Conservation (phyloP, 2,797 vertebrate species). For the Allobates femoralis region DNA sequence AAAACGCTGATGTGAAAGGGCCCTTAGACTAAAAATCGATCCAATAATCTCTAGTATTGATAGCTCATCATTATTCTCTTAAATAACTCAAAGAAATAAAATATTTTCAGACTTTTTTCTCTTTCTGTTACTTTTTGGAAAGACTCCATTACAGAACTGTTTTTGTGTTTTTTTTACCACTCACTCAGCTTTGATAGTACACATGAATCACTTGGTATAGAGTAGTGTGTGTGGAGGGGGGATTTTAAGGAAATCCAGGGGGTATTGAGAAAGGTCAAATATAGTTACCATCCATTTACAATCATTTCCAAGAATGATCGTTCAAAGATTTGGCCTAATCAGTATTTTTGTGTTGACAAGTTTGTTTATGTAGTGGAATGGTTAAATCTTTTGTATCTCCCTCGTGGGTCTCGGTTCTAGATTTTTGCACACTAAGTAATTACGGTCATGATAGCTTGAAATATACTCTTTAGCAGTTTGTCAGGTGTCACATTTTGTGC, state of each 20-base stretch:
- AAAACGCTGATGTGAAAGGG: too few relatives aligned
- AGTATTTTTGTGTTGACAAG: neutral
- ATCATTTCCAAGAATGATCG: neutral
- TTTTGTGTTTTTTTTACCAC: neutral
- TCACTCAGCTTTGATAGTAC: neutral
- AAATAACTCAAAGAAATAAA: too few relatives aligned
- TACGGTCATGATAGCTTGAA: constrained; percentile 42
- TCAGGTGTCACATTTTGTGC: constrained; percentile 52
- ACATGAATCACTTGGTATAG: neutral
- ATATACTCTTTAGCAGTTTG: constrained; percentile 48
- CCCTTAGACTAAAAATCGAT: too few relatives aligned
- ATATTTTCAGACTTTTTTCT: too few relatives aligned
- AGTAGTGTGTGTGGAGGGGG: neutral
- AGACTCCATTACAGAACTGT: neutral
- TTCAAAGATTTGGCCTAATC: neutral
- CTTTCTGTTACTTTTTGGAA: too few relatives aligned
- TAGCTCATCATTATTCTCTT: too few relatives aligned
- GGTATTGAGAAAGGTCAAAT: neutral
- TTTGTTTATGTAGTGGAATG: neutral
- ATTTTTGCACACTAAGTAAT: constrained; percentile 37
- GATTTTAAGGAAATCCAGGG: neutral
- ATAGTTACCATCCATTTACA: neutral
- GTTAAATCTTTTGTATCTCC: neutral
- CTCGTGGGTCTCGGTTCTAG: neutral
- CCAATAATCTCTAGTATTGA: too few relatives aligned